Base-by-base conservation (phyloP, 1,140 invertebrate genomes). In the Drosophila auraria region DNA sequence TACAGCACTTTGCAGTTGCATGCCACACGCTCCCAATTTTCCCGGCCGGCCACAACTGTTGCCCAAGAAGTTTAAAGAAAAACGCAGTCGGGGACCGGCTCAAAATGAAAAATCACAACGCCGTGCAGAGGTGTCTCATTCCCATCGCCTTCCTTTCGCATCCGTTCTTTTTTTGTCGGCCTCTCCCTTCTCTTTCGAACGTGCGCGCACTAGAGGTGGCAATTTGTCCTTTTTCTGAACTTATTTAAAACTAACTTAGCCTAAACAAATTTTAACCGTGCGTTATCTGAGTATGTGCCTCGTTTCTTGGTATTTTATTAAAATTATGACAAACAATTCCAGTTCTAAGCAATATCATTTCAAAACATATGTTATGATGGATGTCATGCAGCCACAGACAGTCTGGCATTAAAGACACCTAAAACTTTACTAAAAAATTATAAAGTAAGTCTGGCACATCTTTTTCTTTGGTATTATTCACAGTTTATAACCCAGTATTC, bases 101-200 rank as follows among this genome's bases (percentile, higher is more conserved):
- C 36, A 54, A 78, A 87, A 87, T 87, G 83, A 87, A 89, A 87
- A 87, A 89, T 89, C 83, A 83, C 83, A 87, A 83, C 83, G 76
- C 83, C 83, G 72, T 87, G 76, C 80, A 76, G 62, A 66, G 74
- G 56, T 65, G 77, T 69, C 64, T 49, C 69, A 66, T 38, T 73
- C 68, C 70, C 47, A 45, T 44, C 50, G 69, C 75, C 53, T 56
- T 56, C 12, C 7, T 40, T 65, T 72, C 53, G 69, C 78, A 81
- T 77, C 72, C 66, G 70, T 40, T 73, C 7, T 12, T 25, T 38
- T 25, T 57, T 57, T 33, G 8, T n/a, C 23, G 15, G 42, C 14
- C 11, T 7, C 12, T 12, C 30, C 36, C 11, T 30, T 27, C 27
- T 1, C 54, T 57, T 40, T 38, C 47, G 40, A 56, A 56, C 33